These are phyloP conservation scores for Empidonax traillii DNA, from an alignment of 2,113 vertebrate genomes.

Conservation along the genomic window DNA sequence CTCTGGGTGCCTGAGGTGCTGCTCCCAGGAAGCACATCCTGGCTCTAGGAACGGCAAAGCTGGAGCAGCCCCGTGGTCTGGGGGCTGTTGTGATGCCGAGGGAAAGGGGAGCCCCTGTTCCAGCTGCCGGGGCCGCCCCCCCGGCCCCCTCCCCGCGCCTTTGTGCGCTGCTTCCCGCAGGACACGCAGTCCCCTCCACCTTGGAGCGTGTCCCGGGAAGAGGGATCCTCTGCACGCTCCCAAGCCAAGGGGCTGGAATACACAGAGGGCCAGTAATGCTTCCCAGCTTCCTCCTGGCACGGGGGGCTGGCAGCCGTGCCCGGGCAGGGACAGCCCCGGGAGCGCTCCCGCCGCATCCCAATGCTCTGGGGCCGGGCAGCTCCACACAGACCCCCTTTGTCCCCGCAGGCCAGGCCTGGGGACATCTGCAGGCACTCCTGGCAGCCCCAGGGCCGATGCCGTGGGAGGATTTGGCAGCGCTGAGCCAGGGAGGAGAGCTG, in stretches of 20 bases:
- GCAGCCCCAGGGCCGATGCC: neutral
- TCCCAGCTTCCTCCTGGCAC: constrained; percentile 5
- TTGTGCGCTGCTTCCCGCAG: neutral
- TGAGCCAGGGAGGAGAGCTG: neutral
- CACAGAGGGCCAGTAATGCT: neutral
- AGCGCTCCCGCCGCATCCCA: constrained; percentile 20
- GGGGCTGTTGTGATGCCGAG: neutral
- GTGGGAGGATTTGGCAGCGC: constrained; percentile 36
- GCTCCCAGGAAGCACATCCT: neutral
- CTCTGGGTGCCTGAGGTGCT: neutral
- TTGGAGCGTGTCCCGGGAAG: constrained; percentile 34
- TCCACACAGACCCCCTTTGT: constrained; percentile 53
- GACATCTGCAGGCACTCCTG: constrained; percentile 33
- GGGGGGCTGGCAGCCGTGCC: neutral
- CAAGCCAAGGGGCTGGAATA: neutral
- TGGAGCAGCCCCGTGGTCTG: neutral
- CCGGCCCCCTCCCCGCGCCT: neutral
- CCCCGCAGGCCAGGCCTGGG: neutral
- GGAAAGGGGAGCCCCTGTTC: neutral
- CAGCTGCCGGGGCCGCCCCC: neutral
- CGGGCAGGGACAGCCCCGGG: neutral
- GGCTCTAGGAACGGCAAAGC: neutral
- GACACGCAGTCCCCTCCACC: neutral
- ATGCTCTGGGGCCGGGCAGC: neutral
- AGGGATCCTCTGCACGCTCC: neutral